phyloP scores from a whole-genome alignment of 23 tunicate genomes.

The Styela plicata region DNA sequence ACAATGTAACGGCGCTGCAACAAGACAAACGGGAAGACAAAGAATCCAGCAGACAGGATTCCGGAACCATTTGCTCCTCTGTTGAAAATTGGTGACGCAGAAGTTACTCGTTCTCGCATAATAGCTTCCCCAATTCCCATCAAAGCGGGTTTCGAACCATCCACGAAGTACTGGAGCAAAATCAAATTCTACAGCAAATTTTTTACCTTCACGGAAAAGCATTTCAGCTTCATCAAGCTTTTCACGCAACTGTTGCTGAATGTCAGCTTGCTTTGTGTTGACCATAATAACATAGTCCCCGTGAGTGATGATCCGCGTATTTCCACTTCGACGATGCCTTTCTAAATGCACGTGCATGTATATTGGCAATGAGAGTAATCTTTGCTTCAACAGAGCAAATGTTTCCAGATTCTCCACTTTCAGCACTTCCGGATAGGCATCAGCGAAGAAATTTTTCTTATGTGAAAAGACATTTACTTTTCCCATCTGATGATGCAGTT shows the following conservation, averaged over 20 bases:
- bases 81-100: conserved; percentile 72
- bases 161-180: conserved; percentile 55
- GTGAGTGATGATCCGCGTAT: conserved; percentile 63
- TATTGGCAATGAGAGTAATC: conserved; percentile 54
- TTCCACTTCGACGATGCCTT: conserved; percentile 57
- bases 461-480: conserved; percentile 79
- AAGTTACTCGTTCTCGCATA: conserved; percentile 57
- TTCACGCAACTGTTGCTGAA: conserved; percentile 39
- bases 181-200: conserved; percentile 69
- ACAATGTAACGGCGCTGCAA: conserved; percentile 59
- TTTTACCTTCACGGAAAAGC: conserved; percentile 38
- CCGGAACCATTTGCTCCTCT: conserved; percentile 36
- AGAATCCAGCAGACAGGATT: conserved; percentile 64
- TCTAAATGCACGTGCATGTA: conserved; percentile 50
- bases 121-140: conserved; percentile 41
- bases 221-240: conserved; percentile 43
- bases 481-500: conserved; percentile 62
- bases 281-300: conserved; percentile 64
- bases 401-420: conserved; percentile 44
- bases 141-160: conserved; percentile 63
- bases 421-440: conserved; percentile 57
- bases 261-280: conserved; percentile 51
- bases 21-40: conserved; percentile 64
- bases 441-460: conserved; percentile 54
- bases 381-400: conserved; percentile 60